Evolutionary conservation across 2,888 invertebrate genomes (phyloP).

Genomic region (Quadriops clusia): DNA sequence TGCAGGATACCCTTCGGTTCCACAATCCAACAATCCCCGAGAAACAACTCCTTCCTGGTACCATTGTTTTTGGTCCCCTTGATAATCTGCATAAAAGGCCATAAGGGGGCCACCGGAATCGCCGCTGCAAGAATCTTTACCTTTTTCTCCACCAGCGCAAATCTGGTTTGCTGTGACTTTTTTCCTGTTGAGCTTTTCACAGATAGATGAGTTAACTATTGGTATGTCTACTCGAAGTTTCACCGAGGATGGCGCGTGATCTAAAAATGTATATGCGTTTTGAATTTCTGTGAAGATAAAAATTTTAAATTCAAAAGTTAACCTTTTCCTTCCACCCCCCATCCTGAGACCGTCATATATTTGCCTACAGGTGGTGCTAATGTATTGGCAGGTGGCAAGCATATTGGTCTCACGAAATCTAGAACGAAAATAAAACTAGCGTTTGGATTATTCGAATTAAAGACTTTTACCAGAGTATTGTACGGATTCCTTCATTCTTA

Average conservation of each 20-base stretch:
- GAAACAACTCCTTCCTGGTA: conserved; percentile 55
- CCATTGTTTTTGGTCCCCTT: conserved; percentile 40
- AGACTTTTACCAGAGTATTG: no score
- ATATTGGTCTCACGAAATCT: conserved; percentile 38
- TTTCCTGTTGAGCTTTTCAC: conserved; percentile 23
- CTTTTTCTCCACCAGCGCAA: conserved; percentile 57
- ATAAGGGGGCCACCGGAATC: conserved; percentile 74
- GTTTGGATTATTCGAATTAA: not conserved
- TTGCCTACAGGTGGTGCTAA: no score
- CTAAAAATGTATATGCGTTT: no score
- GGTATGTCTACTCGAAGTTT: no score
- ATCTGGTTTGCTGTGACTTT: conserved; percentile 50
- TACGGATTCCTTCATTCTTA: no score
- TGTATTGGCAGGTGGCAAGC: conserved; percentile 30
- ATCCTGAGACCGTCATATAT: no score
- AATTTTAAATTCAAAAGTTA: no score
- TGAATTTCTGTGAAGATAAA: no score
- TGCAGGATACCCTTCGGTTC: conserved; percentile 54
- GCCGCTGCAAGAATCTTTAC: conserved; percentile 63
- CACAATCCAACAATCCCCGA: conserved; percentile 55
- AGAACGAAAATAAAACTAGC: conserved; percentile 17
- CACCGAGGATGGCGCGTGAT: no score
- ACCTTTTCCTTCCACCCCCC: no score
- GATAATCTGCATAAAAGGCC: conserved; percentile 28
- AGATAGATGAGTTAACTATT: no score